Evolutionary conservation across 2,113 vertebrate genomes (phyloP).

Genomic region (Morphnarchus princeps): DNA sequence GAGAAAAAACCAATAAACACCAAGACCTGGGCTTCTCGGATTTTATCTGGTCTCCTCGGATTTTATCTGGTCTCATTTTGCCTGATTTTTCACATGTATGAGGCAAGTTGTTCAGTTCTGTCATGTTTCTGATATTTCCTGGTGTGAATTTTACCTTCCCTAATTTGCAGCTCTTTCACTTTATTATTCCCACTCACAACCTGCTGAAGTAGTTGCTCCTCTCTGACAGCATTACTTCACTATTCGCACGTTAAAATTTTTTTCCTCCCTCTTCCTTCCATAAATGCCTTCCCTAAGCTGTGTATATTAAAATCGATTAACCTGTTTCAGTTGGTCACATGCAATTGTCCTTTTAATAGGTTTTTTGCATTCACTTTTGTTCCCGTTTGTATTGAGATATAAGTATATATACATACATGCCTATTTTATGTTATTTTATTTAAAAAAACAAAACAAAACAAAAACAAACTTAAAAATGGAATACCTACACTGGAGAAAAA

Average conservation of each 20-base stretch:
- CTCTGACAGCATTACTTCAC: not conserved
- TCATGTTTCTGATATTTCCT: not conserved
- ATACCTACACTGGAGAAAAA: not conserved
- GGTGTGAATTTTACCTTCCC: not conserved
- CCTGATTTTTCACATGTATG: not conserved
- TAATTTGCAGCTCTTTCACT: not conserved
- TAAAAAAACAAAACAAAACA: not conserved
- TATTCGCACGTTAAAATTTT: not conserved
- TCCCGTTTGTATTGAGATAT: not conserved
- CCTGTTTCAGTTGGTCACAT: not conserved
- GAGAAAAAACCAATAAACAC: not conserved
- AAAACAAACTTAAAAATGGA: not conserved
- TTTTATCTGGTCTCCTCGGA: not conserved
- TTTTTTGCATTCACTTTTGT: not conserved
- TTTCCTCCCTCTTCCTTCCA: not conserved
- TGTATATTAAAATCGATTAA: not conserved
- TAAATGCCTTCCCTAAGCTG: not conserved
- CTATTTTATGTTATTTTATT: not conserved
- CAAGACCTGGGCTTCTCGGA: not conserved
- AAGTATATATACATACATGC: not conserved
- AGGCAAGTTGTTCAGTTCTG: not conserved
- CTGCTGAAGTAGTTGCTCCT: not conserved
- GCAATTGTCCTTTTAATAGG: not conserved
- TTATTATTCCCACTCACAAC: not conserved
- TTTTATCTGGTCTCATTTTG: not conserved